phyloP scores from a whole-genome alignment of 1,140 invertebrate species.

The Leptinotarsa defecta region DNA sequence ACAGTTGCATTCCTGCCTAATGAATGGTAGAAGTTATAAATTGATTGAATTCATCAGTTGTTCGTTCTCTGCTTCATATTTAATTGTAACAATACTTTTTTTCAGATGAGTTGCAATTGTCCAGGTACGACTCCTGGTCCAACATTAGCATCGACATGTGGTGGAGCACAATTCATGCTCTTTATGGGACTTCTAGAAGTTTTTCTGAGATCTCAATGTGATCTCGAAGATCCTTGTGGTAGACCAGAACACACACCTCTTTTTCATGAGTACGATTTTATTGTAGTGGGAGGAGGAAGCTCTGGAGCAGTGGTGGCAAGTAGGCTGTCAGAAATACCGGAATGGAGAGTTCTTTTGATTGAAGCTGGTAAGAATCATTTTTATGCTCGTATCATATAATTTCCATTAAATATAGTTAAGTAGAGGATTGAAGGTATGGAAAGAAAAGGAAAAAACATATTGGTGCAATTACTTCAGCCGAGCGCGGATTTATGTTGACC shows the following conservation, averaged over 20 bases:
- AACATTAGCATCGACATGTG: constrained; percentile 78
- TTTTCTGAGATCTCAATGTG: constrained; percentile 78
- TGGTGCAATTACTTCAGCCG: too few species aligned
- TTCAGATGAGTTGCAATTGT: constrained; percentile 60
- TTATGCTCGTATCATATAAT: too few species aligned
- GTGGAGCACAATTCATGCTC: constrained; percentile 80
- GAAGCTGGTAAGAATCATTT: constrained; percentile 66
- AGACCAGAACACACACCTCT: constrained; percentile 58
- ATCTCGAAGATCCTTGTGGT: constrained; percentile 82
- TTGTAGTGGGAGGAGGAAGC: constrained; percentile 86
- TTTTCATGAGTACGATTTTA: constrained; percentile 75
- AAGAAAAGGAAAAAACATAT: too few species aligned
- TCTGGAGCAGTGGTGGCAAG: constrained; percentile 82
- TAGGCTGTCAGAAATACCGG: constrained; percentile 75
- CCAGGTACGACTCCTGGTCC: constrained; percentile 76
- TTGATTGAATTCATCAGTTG: too few species aligned
- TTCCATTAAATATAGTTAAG: too few species aligned
- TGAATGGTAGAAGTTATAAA: too few species aligned
- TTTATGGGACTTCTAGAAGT: constrained; percentile 86
- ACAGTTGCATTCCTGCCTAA: too few species aligned
- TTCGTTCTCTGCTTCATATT: too few species aligned
- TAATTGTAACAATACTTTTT: background rate
- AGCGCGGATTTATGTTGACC: too few species aligned
- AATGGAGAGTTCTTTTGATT: constrained; percentile 79
- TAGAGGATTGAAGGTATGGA: too few species aligned